Evolutionary conservation across 2,113 vertebrate species (phyloP).

Genomic region (Mixornis gularis): DNA sequence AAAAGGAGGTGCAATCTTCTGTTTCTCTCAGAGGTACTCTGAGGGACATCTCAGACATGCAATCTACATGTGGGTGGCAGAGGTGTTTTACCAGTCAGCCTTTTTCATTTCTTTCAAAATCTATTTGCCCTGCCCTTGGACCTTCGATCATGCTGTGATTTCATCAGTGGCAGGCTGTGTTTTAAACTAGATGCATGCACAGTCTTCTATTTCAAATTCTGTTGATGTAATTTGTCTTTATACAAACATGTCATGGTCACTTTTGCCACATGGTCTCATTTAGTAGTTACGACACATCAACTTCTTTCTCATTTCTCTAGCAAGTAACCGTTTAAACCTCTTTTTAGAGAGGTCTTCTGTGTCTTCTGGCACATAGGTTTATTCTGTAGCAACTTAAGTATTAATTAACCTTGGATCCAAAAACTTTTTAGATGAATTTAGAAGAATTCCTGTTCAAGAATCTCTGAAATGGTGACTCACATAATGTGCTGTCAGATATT

Average conservation of each 20-base stretch:
- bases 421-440: neutral
- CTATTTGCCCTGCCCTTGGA: neutral
- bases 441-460: neutral
- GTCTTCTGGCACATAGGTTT: neutral
- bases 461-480: neutral
- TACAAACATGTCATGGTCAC: slow-evolving; percentile 1
- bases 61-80: neutral
- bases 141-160: neutral
- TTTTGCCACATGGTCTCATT: slow-evolving; percentile 1
- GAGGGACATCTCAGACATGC: neutral
- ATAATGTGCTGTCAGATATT: neutral
- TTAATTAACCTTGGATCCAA: neutral
- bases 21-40: neutral
- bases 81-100: neutral
- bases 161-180: neutral
- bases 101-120: neutral
- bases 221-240: slow-evolving; percentile 15
- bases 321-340: neutral
- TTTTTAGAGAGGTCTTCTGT: neutral
- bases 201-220: neutral
- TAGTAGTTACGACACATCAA: slow-evolving; percentile 15
- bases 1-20: neutral
- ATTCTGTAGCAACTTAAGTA: neutral
- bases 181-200: neutral
- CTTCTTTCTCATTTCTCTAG: slow-evolving; percentile 22